phyloP scores from a whole-genome alignment of 1,140 invertebrate genomes.

The Saccostrea glomerata region DNA sequence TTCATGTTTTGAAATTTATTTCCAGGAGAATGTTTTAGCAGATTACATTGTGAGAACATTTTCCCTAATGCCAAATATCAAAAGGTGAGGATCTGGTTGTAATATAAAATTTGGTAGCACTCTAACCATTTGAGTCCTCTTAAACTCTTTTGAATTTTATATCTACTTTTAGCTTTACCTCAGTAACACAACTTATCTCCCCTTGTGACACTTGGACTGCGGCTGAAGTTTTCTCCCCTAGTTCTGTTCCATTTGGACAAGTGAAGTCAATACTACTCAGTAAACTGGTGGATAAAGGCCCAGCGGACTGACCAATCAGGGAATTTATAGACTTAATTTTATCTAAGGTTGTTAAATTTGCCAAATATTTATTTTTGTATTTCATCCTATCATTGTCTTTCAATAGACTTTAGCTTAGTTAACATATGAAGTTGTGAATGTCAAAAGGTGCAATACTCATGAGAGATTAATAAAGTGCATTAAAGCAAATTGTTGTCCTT shows the following conservation, averaged over 20 bases:
- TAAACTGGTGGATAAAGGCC: background rate
- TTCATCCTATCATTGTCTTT: no score
- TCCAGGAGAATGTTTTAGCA: conserved; percentile 54
- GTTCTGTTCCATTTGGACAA: conserved; percentile 1
- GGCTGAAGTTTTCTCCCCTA: background rate
- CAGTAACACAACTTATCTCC: background rate
- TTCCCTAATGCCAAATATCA: conserved; percentile 52
- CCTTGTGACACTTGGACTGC: background rate
- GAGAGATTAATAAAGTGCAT: no score
- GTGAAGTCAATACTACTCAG: background rate
- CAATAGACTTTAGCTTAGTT: no score
- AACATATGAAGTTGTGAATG: no score
- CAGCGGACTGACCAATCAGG: background rate
- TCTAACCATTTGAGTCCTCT: no score
- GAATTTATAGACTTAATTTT: background rate
- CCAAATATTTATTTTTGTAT: no score
- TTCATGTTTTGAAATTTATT: conserved; percentile 18
- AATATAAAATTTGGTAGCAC: no score
- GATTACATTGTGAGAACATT: conserved; percentile 56
- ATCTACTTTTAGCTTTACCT: conserved; percentile 11
- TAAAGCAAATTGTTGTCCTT: no score
- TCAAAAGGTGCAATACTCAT: no score
- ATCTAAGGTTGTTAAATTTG: no score
- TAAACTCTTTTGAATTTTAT: background rate
- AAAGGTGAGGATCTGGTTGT: conserved; percentile 42